phyloP scores from a whole-genome alignment of 2,797 vertebrate species.

The Sus cebifrons region DNA sequence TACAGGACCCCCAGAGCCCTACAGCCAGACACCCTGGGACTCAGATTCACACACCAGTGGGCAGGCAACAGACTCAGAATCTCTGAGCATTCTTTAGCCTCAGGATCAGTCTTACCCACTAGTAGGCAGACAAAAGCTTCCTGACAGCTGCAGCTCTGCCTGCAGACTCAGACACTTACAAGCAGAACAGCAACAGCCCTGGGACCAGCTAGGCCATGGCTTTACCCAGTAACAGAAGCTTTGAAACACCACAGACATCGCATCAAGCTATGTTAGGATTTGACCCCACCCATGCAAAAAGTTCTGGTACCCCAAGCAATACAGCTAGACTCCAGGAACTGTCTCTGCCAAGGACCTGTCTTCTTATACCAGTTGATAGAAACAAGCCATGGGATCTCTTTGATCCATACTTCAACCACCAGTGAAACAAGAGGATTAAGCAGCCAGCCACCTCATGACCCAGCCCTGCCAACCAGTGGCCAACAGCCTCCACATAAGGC shows the following conservation, averaged over 20 bases:
- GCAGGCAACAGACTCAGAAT: background rate
- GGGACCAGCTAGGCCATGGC: background rate
- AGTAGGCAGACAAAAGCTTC: background rate
- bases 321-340: background rate
- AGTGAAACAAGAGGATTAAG: too few species aligned
- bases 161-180: background rate
- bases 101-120: too few species aligned
- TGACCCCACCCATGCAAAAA: background rate
- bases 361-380: background rate
- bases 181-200: background rate
- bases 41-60: background rate
- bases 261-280: background rate
- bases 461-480: too few species aligned
- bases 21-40: background rate
- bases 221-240: background rate
- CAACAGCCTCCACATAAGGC: too few species aligned
- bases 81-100: background rate
- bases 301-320: background rate
- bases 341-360: background rate
- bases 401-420: too few species aligned
- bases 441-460: too few species aligned
- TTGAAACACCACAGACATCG: background rate
- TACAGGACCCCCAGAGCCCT: background rate
- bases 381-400: too few species aligned
- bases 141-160: background rate